Base-by-base conservation (phyloP, 2,797 vertebrate species). In the Paramormyrops hopkinsi region DNA sequence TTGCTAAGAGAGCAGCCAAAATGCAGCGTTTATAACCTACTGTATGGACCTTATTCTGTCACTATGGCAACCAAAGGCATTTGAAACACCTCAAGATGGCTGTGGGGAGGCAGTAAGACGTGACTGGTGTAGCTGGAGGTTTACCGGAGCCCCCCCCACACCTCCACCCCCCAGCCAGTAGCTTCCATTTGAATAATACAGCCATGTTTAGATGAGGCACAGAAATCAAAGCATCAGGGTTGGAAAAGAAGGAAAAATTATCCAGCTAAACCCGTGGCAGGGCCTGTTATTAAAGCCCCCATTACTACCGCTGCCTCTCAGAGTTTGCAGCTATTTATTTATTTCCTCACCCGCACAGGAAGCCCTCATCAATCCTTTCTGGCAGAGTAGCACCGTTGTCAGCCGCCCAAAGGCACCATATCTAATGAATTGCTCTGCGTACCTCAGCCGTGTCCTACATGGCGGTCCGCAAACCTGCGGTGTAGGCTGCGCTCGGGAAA, bases 341-440 rank as follows among this genome's bases (percentile, higher is more conserved):
- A 94, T 94, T 95, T 95, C 93, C 94, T 94, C 95, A 93, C 90
- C 87, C 93, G 93, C 91, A 92, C 92, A 14, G 90, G 93, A 95
- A 93, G 93, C 91, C 93, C 93, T 92, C 94, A 94, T 95, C 95
- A 94, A 95, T 96, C 93, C 93, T 93, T 90, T 89, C 91, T 93
- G 94, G 93, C 94, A 95, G 94, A 94, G 92, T 91, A 93, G 93
- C 91, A 93, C 93, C 93, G 91, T 90, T 93, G 94, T 95, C 95
- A 95, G 94, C 93, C 95, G 92, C 93, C 92, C 76, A 88, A 92
- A 95, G 93, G 93, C 93, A 93, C 92, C 90, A 82, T 93, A 92
- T 93, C 92, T 93, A 95, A 95, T 95, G 91, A 95, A 94, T 94
- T 94, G 92, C 92, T 92, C 93, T 94, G 94, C 94, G 95, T 93